Percentiles rank a stretch among this genome's conserved stretches.
These are phyloP conservation scores for Coranthus polyacanthus DNA, from an alignment of 2,797 vertebrate genomes.

Conservation along the genomic window DNA sequence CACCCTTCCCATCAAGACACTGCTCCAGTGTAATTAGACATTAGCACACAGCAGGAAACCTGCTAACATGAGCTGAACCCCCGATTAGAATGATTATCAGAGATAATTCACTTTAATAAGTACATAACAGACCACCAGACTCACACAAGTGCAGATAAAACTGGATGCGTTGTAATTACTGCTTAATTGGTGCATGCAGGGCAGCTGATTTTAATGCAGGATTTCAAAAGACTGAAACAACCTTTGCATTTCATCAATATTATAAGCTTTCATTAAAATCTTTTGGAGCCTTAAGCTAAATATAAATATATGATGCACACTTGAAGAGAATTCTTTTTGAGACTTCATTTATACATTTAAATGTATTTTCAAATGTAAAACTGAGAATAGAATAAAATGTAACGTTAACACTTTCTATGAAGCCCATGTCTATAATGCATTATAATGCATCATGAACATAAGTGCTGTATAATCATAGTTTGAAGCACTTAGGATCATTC, in stretches of 20 bases:
- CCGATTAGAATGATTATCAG: constrained; percentile 82
- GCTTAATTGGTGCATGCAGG: constrained; percentile 71
- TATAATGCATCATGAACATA: too few species aligned
- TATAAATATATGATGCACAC: constrained; percentile 10
- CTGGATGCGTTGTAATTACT: constrained; percentile 74
- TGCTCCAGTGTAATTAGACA: constrained; percentile 84
- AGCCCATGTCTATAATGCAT: too few species aligned
- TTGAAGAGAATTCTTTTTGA: background rate
- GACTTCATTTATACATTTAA: background rate
- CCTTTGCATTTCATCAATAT: constrained; percentile 48
- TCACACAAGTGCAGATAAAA: constrained; percentile 72
- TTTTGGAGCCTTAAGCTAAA: background rate
- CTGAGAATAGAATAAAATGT: background rate
- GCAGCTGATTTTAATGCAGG: constrained; percentile 61
- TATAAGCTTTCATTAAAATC: constrained; percentile 35
- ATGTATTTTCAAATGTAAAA: background rate
- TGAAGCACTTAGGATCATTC: too few species aligned
- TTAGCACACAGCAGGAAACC: constrained; percentile 84
- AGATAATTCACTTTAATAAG: constrained; percentile 84
- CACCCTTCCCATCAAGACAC: constrained; percentile 77
- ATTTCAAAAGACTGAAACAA: constrained; percentile 56
- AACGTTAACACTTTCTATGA: too few species aligned
- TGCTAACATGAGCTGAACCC: constrained; percentile 80
- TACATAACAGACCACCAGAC: constrained; percentile 77
- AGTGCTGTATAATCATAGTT: too few species aligned